Evolutionary conservation across 1,140 invertebrate genomes (phyloP), one percentile per base, ranked within the genome.

Genomic region (Diorhabda sublineata): DNA sequence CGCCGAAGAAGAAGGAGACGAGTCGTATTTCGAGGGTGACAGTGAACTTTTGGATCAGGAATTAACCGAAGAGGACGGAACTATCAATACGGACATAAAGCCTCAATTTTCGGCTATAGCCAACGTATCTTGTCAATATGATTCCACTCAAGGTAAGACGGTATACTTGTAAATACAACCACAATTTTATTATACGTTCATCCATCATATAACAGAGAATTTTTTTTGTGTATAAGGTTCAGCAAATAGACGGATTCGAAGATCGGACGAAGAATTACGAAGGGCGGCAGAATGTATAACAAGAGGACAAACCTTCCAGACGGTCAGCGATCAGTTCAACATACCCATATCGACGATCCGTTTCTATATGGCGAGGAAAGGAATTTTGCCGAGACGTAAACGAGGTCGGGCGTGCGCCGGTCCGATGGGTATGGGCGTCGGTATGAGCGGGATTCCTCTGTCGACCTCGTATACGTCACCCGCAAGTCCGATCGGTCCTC

Each of bases 321-420:
- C 89, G 5, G 91, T 91, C 52, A 92, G 90, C 52, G 90, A 92
- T 77, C 90, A 91, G 83, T 93, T 91, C 78, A 91, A 91, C 76
- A 93, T 92, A 81, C 91, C 91, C 61, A 92, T 92, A 70, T 92
- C 90, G n/a, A 92, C 91, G 64, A 92, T 92, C 79, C 86, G 87
- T 80, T 92, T 93, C 79, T 92, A 92, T 80, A 92, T 92, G 91
- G 91, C 90, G 42, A 83, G 91, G 67, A 92, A 92, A 68, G 91
- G 91, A 4, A 92, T 92, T 68, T 78, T 93, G 63, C 90, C 91
- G 42, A 85, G 87, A 74, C 85, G 91, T 71, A 89, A 91, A 76
- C 84, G 91, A 26, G 91, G 91, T 8, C 81, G 86, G 67, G 84
- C 80, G 42, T 79, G 80, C 71, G 70, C 79, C 42, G 75, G 78